A percentile compares a stretch with the other conserved stretches of the same genome.
These are phyloP conservation scores for Halyomorpha halys DNA, from an alignment of 1,140 invertebrate genomes.

Conservation along the genomic window DNA sequence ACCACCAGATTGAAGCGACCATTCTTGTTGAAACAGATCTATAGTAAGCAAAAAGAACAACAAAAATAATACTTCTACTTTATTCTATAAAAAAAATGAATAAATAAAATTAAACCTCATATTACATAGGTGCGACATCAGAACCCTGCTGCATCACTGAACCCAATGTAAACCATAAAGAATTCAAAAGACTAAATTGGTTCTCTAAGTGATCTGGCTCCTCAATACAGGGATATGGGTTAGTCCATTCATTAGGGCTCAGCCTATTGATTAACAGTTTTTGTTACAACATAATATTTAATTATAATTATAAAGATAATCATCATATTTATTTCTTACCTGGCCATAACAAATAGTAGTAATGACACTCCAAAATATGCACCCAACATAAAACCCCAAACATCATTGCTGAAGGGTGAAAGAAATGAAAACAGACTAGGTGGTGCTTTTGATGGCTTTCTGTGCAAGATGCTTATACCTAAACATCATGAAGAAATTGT, in stretches of 20 bases:
- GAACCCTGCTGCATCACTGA: slow-evolving; percentile 71
- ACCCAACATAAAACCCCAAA: slow-evolving; percentile 66
- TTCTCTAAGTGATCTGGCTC: slow-evolving; percentile 56
- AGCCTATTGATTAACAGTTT: slow-evolving; percentile 24
- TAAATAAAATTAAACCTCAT: background rate
- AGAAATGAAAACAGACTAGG: slow-evolving; percentile 80
- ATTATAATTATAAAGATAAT: background rate
- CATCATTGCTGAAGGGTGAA: slow-evolving; percentile 69
- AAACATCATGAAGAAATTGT: slow-evolving; percentile 22
- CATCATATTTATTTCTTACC: slow-evolving; percentile 35
- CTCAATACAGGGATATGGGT: slow-evolving; percentile 61
- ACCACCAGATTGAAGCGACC: slow-evolving; percentile 68
- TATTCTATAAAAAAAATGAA: background rate
- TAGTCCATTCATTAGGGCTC: slow-evolving; percentile 61
- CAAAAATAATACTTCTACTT: background rate
- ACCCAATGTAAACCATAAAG: slow-evolving; percentile 63
- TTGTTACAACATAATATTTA: background rate
- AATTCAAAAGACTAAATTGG: slow-evolving; percentile 53
- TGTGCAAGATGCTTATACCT: slow-evolving; percentile 74
- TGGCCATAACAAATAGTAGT: slow-evolving; percentile 69
- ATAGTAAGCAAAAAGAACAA: slow-evolving; percentile 1
- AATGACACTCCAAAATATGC: slow-evolving; percentile 68
- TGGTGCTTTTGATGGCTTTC: slow-evolving; percentile 65
- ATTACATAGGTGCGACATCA: slow-evolving; percentile 69
- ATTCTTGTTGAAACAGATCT: slow-evolving; percentile 42